Evolutionary conservation across 1,140 invertebrate genomes (phyloP), one percentile per base, ranked within the genome.

Genomic region (Pseudomyrmex pallidus): DNA sequence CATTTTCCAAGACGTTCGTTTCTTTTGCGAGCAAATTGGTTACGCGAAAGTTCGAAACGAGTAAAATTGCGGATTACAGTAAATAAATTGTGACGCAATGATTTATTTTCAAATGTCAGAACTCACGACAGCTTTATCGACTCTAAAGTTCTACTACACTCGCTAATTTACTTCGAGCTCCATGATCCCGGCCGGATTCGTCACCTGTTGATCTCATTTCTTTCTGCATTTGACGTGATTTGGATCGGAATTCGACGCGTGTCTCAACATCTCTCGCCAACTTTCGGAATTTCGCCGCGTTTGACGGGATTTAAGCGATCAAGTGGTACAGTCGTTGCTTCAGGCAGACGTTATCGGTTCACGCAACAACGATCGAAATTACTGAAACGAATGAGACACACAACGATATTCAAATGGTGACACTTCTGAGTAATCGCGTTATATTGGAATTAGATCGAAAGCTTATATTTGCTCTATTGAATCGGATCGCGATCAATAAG

Each of bases 161-260:
- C 22, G n/a, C 54, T 80, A 80, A 80, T 72, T 59, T 80, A 48
- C 46, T 10, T 48, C 54, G 61, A 20, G 54, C 64, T 70, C 35
- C 70, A 59, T 72, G 54, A 35, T 15, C 54, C 48, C 2, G 15
- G 20, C 15, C 17, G 20, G 35, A 80, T 80, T 80, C 76, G 56
- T 80, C 76, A 72, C 66, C 76, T 78, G 76, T 78, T 78, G 76
- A 78, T 78, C 64, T 48, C 54, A 78, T 78, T 78, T 78, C 76
- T 78, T 78, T 78, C 25, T 54, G 44, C n/a, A 57, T 48, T 70
- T 78, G 62, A 78, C 74, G 54, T 15, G 52, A 59, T 70, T 78
- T 57, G 63, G 12, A 54, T n/a, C 17, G 48, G 48, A 35, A 67
- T 77, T 78, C 44, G 48, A 59, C 48, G 20, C 48, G 20, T 68